phyloP scores from a whole-genome alignment of 2,888 invertebrate species.

The Dynastes grantii region DNA sequence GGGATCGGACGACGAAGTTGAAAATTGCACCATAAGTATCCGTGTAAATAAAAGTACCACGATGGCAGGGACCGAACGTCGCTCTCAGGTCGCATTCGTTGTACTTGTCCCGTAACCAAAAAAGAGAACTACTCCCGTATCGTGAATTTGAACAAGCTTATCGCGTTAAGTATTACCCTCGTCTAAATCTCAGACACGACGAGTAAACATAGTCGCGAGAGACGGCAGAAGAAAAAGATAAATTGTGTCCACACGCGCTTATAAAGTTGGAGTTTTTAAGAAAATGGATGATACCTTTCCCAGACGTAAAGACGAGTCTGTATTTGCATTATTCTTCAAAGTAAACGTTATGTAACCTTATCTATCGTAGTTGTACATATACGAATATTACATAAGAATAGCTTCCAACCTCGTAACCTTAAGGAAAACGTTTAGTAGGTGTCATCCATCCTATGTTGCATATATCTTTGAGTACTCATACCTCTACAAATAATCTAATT shows the following conservation, averaged over 20 bases:
- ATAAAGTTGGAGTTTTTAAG: slow-evolving; percentile 10
- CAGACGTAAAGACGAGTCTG: neutral
- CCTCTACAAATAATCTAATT: too few relatives aligned
- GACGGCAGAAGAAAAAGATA: slow-evolving; percentile 1
- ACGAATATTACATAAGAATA: too few relatives aligned
- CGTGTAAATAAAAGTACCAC: slow-evolving; percentile 33
- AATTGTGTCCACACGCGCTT: slow-evolving; percentile 4
- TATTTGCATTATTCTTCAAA: neutral
- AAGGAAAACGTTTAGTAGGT: too few relatives aligned
- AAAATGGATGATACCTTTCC: neutral
- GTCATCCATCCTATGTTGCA: too few relatives aligned
- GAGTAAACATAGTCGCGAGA: slow-evolving; percentile 28
- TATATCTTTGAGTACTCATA: too few relatives aligned
- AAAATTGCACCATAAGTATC: slow-evolving; percentile 40
- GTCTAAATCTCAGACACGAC: slow-evolving; percentile 29
- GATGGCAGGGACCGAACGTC: neutral
- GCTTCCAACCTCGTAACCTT: too few relatives aligned
- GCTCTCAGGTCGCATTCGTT: slow-evolving; percentile 15
- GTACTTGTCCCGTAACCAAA: slow-evolving; percentile 1
- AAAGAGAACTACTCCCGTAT: slow-evolving; percentile 22
- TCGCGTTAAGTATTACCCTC: slow-evolving; percentile 39
- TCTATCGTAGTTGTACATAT: neutral
- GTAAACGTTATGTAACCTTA: slow-evolving; percentile 22
- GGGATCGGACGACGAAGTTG: slow-evolving; percentile 10
- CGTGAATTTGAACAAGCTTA: slow-evolving; percentile 23